Conservation (phyloP, 2,888 invertebrate species). For the Nycteola revayana region DNA sequence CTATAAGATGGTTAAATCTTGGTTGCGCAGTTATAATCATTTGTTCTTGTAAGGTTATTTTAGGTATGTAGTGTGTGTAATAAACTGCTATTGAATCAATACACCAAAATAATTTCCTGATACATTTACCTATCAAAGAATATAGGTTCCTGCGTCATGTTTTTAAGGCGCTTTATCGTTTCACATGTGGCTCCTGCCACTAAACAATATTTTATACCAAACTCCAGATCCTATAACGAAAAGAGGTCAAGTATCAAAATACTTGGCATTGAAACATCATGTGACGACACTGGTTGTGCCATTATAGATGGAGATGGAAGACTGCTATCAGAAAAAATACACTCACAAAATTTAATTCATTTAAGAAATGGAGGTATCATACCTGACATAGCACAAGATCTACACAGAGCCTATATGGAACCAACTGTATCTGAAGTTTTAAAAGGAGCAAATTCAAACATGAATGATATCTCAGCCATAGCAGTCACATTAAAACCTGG, state of each 20-base stretch:
- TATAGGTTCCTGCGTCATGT: slow-evolving; percentile 5
- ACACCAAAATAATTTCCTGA: too few relatives aligned
- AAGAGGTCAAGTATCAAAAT: slow-evolving; percentile 53
- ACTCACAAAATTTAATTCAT: slow-evolving; percentile 91
- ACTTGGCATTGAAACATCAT: slow-evolving; percentile 98
- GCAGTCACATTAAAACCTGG: slow-evolving; percentile 96
- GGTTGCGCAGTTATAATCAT: too few relatives aligned
- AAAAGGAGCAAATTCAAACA: slow-evolving; percentile 78
- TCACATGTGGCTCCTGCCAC: slow-evolving; percentile 7
- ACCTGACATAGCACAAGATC: slow-evolving; percentile 92
- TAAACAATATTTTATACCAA: slow-evolving; percentile 9
- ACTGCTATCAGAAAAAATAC: slow-evolving; percentile 90
- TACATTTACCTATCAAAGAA: too few relatives aligned
- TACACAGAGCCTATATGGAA: slow-evolving; percentile 91
- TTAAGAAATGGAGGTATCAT: slow-evolving; percentile 93
- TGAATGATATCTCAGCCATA: slow-evolving; percentile 90
- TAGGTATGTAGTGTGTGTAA: too few relatives aligned
- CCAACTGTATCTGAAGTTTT: slow-evolving; percentile 87
- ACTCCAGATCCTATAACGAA: slow-evolving; percentile 8
- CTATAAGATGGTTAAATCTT: too few relatives aligned
- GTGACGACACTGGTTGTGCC: slow-evolving; percentile 98
- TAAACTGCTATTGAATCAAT: too few relatives aligned
- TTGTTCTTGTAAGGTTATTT: too few relatives aligned
- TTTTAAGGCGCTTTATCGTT: slow-evolving; percentile 4
- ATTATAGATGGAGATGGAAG: slow-evolving; percentile 88